Base-by-base conservation (phyloP, 2,888 invertebrate species). In the Myopa testacea region DNA sequence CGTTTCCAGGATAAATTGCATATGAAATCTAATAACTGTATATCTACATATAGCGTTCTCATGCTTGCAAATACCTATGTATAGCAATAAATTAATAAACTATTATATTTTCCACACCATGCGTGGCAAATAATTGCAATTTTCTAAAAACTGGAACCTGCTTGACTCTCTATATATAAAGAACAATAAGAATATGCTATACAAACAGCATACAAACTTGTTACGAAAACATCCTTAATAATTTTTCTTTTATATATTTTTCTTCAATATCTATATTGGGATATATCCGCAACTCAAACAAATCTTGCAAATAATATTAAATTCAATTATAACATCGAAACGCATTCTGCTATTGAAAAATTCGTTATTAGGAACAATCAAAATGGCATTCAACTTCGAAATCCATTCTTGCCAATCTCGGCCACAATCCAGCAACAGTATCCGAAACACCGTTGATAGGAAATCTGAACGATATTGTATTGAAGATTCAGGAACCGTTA, bases 321-420 rank as follows among this genome's bases (percentile, higher is more conserved):
- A 73, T 45, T 40, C 34, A 40, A 62, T 62, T 34, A 45, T 76
- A 55, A 76, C 72, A 73, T 19, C 14, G 50, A 50, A 65, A 26
- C 10, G 55, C 58, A 40, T 75, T 16, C 58, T 55, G 19, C 5
- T 68, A 37, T 67, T 74, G 69, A 40, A 63, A 74, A 50, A 63
- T n/a, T 14, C 50, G 12, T 70, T 40, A 75, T 82, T 82, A 87
- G 87, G 86, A 87, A 73, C 85, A 85, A 85, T 87, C 87, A 87
- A 87, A 85, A 87, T 87, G 87, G 87, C 86, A 86, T 86, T 86
- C 86, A 85, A 79, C 82, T 84, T 84, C 82, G 84, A 85, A 83
- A 74, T 80, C 84, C 84, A 84, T 82, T 80, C 84, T 79, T 86
- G 87, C 87, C 87, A 84, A 82, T 80, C 83, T 79, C 79, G 87